phyloP scores from a whole-genome alignment of 2,113 vertebrate species.

The Lates calcarifer region DNA sequence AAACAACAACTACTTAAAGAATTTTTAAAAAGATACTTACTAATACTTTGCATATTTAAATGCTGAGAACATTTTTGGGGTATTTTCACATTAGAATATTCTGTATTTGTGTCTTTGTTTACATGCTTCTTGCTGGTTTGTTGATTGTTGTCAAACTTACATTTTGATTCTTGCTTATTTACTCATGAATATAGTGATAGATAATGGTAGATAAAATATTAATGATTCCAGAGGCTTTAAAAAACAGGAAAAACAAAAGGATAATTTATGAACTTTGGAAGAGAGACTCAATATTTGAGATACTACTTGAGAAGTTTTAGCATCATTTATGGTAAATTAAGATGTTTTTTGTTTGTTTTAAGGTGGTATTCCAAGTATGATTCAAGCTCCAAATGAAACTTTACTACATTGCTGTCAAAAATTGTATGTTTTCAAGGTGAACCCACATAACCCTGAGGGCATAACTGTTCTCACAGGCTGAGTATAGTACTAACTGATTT shows the following conservation, averaged over 20 bases:
- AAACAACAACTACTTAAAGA: neutral
- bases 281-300: neutral
- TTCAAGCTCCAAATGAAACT: neutral
- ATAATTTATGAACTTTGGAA: neutral
- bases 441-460: neutral
- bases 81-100: constrained; percentile 4
- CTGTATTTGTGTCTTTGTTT: neutral
- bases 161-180: neutral
- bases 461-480: neutral
- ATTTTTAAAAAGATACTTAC: neutral
- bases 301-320: too few relatives aligned
- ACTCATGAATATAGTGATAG: neutral
- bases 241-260: neutral
- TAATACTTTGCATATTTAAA: neutral
- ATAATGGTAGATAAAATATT: neutral
- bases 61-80: neutral
- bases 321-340: too few relatives aligned
- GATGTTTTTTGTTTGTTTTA: too few relatives aligned
- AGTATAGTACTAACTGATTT: neutral
- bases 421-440: neutral
- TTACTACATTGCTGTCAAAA: too few relatives aligned
- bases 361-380: neutral
- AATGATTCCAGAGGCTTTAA: neutral
- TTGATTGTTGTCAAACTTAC: too few relatives aligned
- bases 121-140: too few relatives aligned